Evolutionary conservation across 2,888 invertebrate genomes (phyloP).

Genomic region (Prosapia bicincta): DNA sequence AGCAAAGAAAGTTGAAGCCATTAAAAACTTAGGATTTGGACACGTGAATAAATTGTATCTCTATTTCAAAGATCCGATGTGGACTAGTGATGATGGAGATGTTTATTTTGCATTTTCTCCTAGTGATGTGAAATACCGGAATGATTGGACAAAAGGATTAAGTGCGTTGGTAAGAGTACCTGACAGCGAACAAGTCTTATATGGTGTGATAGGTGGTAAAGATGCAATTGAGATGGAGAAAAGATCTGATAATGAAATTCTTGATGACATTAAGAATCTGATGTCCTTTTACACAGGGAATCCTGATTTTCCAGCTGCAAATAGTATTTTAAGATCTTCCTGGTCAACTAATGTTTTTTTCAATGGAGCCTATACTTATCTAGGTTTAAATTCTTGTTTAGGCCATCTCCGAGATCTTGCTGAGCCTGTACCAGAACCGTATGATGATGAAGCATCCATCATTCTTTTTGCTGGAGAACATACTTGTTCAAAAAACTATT

Average conservation of each 20-base stretch:
- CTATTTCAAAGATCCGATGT: slow-evolving; percentile 20
- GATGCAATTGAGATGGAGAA: slow-evolving; percentile 20
- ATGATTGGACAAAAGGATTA: slow-evolving; percentile 15
- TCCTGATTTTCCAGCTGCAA: slow-evolving; percentile 10
- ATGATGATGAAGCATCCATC: neutral
- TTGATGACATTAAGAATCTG: slow-evolving; percentile 15
- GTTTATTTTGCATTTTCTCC: slow-evolving; percentile 17
- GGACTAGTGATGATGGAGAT: slow-evolving; percentile 22
- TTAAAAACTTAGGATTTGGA: slow-evolving; percentile 14
- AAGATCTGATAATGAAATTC: slow-evolving; percentile 5
- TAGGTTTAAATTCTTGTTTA: slow-evolving; percentile 9
- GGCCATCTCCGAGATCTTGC: slow-evolving; percentile 16
- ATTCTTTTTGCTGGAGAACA: slow-evolving; percentile 22
- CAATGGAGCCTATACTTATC: slow-evolving; percentile 17
- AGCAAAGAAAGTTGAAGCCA: slow-evolving; percentile 19
- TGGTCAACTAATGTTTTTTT: slow-evolving; percentile 23
- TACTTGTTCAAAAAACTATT: slow-evolving; percentile 6
- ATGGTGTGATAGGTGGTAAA: slow-evolving; percentile 14
- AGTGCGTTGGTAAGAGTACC: slow-evolving; percentile 6
- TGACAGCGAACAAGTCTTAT: slow-evolving; percentile 13
- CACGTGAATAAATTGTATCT: slow-evolving; percentile 18
- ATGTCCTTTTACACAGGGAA: slow-evolving; percentile 15
- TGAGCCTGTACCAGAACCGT: slow-evolving; percentile 17
- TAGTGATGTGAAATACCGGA: slow-evolving; percentile 5
- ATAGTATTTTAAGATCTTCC: slow-evolving; percentile 10